These are phyloP conservation scores for Rhinoderma darwinii DNA, from an alignment of 2,113 vertebrate species.

Conservation along the genomic window DNA sequence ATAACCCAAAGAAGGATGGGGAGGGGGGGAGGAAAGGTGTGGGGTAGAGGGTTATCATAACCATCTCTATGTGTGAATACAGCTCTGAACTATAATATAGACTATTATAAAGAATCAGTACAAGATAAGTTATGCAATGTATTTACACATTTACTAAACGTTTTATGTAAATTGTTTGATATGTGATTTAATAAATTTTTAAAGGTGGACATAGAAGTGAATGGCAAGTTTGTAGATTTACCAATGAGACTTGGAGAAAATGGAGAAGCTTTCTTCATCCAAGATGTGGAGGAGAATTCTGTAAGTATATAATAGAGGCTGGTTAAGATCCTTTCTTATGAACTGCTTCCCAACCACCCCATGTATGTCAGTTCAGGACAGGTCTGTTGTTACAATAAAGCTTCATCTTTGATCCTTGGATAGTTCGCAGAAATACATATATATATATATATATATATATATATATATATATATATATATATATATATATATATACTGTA, in stretches of 20 bases:
- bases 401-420: too few species aligned
- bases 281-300: constrained; percentile 81
- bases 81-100: too few species aligned
- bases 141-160: not conserved
- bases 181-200: not conserved
- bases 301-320: constrained; percentile 68
- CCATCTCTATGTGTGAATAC: too few species aligned
- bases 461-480: too few species aligned
- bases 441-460: too few species aligned
- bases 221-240: constrained; percentile 87
- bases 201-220: constrained; percentile 95
- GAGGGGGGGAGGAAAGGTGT: too few species aligned
- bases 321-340: constrained; percentile 63
- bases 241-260: constrained; percentile 95
- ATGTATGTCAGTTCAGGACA: not conserved
- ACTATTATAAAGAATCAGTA: too few species aligned
- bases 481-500: too few species aligned
- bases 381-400: not conserved
- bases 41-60: too few species aligned
- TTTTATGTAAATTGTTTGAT: not conserved
- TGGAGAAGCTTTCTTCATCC: constrained; percentile 94
- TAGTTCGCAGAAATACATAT: too few species aligned
- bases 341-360: too few species aligned
- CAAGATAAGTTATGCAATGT: not conserved
- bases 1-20: too few species aligned